Evolutionary conservation across 2,888 invertebrate species (phyloP), one percentile per base, ranked within the genome.

Genomic region (Gnatocerus cornutus): DNA sequence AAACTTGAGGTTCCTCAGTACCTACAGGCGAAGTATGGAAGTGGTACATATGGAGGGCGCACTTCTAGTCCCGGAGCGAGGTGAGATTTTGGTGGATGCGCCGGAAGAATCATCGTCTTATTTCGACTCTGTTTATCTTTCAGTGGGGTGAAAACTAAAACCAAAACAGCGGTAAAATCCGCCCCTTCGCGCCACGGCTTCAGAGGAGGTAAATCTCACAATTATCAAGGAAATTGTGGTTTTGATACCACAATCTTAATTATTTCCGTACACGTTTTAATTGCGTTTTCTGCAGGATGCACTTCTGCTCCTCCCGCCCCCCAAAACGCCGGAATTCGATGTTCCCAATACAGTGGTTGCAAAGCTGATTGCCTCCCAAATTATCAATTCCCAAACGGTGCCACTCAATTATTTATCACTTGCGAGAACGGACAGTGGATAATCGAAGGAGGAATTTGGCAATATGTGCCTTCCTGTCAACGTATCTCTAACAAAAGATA

Each of bases 391-490:
- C 88, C 89, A 0, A 87, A 86, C 74, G 89, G 89, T 1, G 84
- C 86, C 43, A 80, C 77, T 0, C 81, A 84, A 55, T 69, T 89
- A 3, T 83, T 81, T 29, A 79, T 89, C n/a, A 80, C 75, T 1
- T 90, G 90, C 70, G 75, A 78, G 2, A 81, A 86, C 43, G 86
- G 85, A 0, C 74, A 84, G 69, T 90, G 90, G 90, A 75, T 82
- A 21, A 82, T 87, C 6, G 78, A 83, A 63, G 86, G 84, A 29
- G 82, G 83, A 0, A 84, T 86, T 41, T 87, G 86, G 82, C 79
- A 79, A 0, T 74, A 77, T 0, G 84, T 90, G 30, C 90, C 91
- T 1, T 83, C 87, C n/a, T 92, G 92, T 77, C 87, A 89, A 85
- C 90, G 91, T 91, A 48, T 39, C 41, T 3, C 10, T 12, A 13